Evolutionary conservation across 2,888 invertebrate species (phyloP), one percentile per base, ranked within the genome.

Genomic region (Andricus curvator): DNA sequence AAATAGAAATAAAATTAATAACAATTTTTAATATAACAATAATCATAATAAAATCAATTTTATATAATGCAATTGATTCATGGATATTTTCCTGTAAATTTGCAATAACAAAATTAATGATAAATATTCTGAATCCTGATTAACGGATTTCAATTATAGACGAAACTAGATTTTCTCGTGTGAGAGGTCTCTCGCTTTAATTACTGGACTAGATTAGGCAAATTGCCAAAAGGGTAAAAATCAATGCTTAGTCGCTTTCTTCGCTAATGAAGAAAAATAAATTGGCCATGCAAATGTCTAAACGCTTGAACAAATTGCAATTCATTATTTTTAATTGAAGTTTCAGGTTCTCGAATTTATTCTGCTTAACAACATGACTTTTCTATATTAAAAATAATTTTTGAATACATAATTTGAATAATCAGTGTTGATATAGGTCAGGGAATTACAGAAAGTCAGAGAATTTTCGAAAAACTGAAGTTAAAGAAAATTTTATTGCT

Each of bases 131-230:
- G 56, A 56, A 22, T 20, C 51, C 29, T 70, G 70, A 51, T 51
- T 70, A 20, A 70, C 51, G 48, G 70, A 70, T 70, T 51, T 70
- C 20, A 51, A 51, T 51, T 33, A 70, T 33, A 70, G 51, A 29
- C 25, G 33, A 70, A 70, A 70, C 51, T 48, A 29, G n/a, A 70
- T 51, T 29, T 51, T 70, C 70, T 70, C 70, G 33, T 48, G 51
- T 70, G 11, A 51, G 44, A 41, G 17, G 17, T 41, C n/a, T 70
- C 48, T 29, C 29, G 29, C 33, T 13, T 70, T 70, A 51, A 70
- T 70, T 48, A 70, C 48, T 70, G 70, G 29, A 51, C 70, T 70
- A 25, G 29, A 51, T 70, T 70, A 51, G 51, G 51, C 29, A 70
- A 51, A 70, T 70, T 70, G 70, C 29, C 51, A 70, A 51, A 70